phyloP scores from a whole-genome alignment of 2,113 vertebrate species.

The Todiramphus chloris region DNA sequence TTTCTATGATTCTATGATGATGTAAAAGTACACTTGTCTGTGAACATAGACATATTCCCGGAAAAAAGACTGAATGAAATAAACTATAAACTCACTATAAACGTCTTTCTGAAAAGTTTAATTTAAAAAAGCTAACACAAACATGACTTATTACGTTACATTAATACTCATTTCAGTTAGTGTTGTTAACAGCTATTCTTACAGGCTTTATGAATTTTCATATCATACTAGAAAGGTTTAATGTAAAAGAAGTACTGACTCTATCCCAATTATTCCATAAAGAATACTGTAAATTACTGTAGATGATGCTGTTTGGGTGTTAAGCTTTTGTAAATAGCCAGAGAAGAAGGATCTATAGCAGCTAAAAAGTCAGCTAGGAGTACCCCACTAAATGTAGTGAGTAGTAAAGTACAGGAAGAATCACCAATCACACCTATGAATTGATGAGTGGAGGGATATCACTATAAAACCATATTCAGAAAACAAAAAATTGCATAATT shows the following conservation, averaged over 20 bases:
- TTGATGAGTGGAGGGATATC: not conserved
- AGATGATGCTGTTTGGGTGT: not conserved
- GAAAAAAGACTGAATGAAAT: not conserved
- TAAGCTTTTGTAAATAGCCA: not conserved
- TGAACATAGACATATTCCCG: not conserved
- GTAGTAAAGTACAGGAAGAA: not conserved
- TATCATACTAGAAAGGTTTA: not conserved
- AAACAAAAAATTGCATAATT: not conserved
- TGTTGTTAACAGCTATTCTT: not conserved
- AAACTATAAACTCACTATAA: not conserved
- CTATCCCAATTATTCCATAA: not conserved
- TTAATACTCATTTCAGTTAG: not conserved
- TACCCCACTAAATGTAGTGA: not conserved
- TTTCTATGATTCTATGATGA: not conserved
- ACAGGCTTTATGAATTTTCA: not conserved
- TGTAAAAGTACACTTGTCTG: not conserved
- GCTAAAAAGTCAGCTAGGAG: not conserved
- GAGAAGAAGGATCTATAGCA: not conserved
- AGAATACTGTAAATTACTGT: not conserved
- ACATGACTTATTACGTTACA: not conserved
- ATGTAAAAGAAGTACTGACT: not conserved
- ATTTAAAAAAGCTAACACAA: not conserved
- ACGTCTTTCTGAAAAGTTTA: not conserved
- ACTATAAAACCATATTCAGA: not conserved
- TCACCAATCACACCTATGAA: not conserved